A percentile compares a stretch with the other conserved stretches of the same genome.
phyloP scores from a whole-genome alignment of 1,140 invertebrate genomes.

The Chlorops oryzae region DNA sequence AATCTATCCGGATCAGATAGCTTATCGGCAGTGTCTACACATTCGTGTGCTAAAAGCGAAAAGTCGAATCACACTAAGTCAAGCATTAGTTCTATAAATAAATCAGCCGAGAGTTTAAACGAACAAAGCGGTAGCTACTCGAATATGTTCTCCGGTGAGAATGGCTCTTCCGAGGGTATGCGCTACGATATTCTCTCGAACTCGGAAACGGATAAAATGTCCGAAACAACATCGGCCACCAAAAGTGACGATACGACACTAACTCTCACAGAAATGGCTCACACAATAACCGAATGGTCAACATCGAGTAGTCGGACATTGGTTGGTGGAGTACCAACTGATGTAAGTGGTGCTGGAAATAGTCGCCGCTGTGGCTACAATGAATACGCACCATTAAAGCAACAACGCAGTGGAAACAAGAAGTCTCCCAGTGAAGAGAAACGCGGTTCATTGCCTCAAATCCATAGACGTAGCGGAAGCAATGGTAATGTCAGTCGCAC shows the following conservation, averaged over 20 bases:
- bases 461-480: conserved; percentile 36
- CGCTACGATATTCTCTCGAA: conserved; percentile 56
- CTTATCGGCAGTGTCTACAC: conserved; percentile 55
- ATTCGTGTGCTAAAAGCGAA: conserved; percentile 54
- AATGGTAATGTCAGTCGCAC: conserved; percentile 33
- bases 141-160: conserved; percentile 43
- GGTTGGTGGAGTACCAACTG: conserved; percentile 49
- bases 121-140: conserved; percentile 44
- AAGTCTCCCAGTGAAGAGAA: conserved; percentile 41
- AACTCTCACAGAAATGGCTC: conserved; percentile 52
- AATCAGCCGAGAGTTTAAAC: conserved; percentile 44
- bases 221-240: conserved; percentile 52
- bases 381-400: conserved; percentile 41
- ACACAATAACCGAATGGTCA: conserved; percentile 58
- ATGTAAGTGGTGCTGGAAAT: conserved; percentile 3
- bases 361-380: conserved; percentile 14
- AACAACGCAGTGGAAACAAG: conserved; percentile 23
- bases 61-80: conserved; percentile 56
- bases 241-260: conserved; percentile 57
- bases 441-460: conserved; percentile 31
- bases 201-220: conserved; percentile 52
- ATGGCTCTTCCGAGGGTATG: conserved; percentile 42
- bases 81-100: conserved; percentile 48
- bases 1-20: conserved; percentile 62
- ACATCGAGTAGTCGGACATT: conserved; percentile 56